Evolutionary conservation across 2,113 vertebrate species (phyloP).

Genomic region (Excalfactoria chinensis): DNA sequence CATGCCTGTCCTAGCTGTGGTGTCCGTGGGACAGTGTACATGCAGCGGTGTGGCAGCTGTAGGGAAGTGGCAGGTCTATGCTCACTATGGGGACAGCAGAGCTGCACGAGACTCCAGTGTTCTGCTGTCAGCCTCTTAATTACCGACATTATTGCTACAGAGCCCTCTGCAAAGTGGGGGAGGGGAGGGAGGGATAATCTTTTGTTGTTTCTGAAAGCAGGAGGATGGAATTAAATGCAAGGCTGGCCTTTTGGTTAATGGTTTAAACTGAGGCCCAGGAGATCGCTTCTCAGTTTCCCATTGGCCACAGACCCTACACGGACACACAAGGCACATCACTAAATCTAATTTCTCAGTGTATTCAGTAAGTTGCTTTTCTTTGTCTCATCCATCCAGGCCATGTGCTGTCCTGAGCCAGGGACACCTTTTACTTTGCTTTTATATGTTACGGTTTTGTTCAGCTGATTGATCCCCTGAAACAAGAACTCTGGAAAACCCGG

Average conservation of each 20-base stretch:
- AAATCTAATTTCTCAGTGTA: rapidly evolving
- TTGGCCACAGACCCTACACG: neutral
- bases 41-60: no score
- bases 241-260: neutral
- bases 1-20: slow-evolving; percentile 66
- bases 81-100: no score
- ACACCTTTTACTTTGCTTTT: neutral
- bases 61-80: no score
- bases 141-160: neutral
- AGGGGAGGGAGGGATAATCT: neutral
- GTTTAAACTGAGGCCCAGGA: neutral
- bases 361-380: neutral
- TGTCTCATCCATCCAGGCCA: neutral
- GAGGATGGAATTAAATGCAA: neutral
- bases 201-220: neutral
- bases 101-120: neutral
- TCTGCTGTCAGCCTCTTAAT: neutral
- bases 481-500: neutral
- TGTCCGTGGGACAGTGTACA: slow-evolving; percentile 4
- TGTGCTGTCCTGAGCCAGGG: neutral
- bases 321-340: neutral
- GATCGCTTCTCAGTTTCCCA: neutral
- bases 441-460: rapidly evolving
- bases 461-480: neutral
- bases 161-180: neutral